Evolutionary conservation across 2,113 vertebrate genomes (phyloP).

Genomic region (Laticauda laticaudata): DNA sequence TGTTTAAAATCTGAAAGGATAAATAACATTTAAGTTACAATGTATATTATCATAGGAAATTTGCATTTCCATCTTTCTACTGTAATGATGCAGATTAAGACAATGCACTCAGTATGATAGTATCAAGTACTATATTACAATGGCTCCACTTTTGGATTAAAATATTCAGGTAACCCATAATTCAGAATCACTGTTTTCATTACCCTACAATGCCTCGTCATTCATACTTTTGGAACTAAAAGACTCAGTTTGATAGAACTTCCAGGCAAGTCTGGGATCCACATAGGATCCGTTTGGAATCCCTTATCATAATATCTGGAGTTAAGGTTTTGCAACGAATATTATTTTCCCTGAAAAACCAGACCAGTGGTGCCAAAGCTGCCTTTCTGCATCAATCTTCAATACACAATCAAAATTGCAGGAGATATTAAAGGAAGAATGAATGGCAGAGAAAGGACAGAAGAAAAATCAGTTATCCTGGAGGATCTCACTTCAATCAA

Average conservation of each 20-base stretch:
- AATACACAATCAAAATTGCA: conserved; percentile 37
- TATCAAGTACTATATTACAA: background rate
- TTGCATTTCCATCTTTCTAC: background rate
- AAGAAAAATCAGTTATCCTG: background rate
- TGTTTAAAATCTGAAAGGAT: background rate
- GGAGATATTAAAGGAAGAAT: conserved; percentile 41
- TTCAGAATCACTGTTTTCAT: background rate
- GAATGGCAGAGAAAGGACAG: conserved; percentile 7
- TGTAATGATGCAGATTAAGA: background rate
- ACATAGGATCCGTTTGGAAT: background rate
- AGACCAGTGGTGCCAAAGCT: conserved; percentile 51
- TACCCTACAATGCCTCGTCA: background rate
- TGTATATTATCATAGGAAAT: background rate
- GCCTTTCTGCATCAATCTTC: conserved; percentile 60
- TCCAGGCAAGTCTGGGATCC: background rate
- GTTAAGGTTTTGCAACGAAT: conserved; percentile 56
- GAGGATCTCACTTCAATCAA: background rate
- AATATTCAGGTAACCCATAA: background rate
- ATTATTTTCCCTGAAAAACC: conserved; percentile 53
- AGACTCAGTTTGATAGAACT: background rate
- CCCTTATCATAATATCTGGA: conserved; percentile 13
- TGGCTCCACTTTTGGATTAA: background rate
- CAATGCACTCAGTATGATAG: background rate
- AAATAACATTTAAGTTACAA: background rate
- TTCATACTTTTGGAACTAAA: background rate